Evolutionary conservation across 2,113 vertebrate genomes (phyloP), one percentile per base, ranked within the genome.

Genomic region (Hippocampus comes): DNA sequence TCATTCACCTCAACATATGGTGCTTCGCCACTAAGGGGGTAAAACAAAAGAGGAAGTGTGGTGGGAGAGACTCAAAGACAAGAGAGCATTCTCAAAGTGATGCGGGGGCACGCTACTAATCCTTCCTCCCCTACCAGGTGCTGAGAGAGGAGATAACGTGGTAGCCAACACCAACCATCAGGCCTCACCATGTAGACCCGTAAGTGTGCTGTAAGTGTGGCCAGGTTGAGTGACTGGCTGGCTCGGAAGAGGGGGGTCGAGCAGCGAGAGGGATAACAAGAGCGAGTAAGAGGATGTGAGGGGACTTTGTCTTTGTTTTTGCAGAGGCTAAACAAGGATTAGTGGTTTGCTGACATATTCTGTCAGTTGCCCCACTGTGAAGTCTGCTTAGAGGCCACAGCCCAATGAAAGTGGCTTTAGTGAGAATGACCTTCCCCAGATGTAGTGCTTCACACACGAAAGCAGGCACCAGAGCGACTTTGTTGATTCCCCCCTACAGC

Each of bases 91-190:
- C 86, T 89, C 87, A 57, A 68, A 81, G 84, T 63, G 27, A 71
- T 74, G 75, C 77, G 79, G 75, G 86, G 83, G 74, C 68, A 23
- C 21, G 18, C 65, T 89, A 89, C 65, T 89, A 89, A 91, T 91
- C 88, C 83, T 42, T 53, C 63, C 82, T 83, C 82, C 86, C 85
- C 80, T 73, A 76, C 85, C 82, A 88, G 84, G 88, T 89, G 88
- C 84, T 86, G 87, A 91, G 82, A 86, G 90, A 87, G 74, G 77
- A 87, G 89, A 88, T 90, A 88, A 90, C 86, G 80, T 86, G 77
- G 65, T 81, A 88, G 81, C 89, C 90, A 90, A 85, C 83, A 76
- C 77, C 72, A 77, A 51, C n/a, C 1, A 70, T 56, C 77, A 72
- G 77, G 65, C 78, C 77, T 72, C 73, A 78, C 81, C 87, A 81